These are phyloP conservation scores for Drosophila erecta DNA, from an alignment of 1,140 invertebrate species.

Conservation along the genomic window DNA sequence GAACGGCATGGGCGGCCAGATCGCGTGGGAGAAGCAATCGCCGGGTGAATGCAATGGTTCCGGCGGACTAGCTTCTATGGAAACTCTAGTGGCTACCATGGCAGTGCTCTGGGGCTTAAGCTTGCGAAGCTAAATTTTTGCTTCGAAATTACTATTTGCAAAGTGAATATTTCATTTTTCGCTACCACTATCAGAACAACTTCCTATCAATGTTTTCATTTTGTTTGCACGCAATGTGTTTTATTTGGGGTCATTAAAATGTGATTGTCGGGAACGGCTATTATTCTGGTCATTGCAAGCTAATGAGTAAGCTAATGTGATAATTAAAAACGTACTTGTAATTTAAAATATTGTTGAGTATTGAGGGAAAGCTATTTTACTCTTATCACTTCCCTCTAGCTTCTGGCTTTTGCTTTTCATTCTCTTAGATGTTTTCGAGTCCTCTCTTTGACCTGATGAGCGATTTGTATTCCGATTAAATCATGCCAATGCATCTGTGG, in stretches of 20 bases:
- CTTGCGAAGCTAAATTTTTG: not conserved
- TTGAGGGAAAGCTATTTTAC: not conserved
- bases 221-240: not conserved
- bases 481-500: slow-evolving; percentile 42
- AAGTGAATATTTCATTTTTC: slow-evolving; percentile 7
- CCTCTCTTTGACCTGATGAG: slow-evolving; percentile 47
- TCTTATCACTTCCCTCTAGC: not conserved
- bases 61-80: not conserved
- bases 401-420: not conserved
- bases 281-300: not conserved
- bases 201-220: slow-evolving; percentile 22
- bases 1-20: not conserved
- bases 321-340: not conserved
- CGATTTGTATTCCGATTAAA: slow-evolving; percentile 73
- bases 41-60: slow-evolving; percentile 46
- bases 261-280: not conserved
- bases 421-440: not conserved
- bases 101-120: slow-evolving; percentile 5
- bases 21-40: slow-evolving; percentile 54
- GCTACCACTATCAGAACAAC: slow-evolving; percentile 6
- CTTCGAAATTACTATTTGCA: slow-evolving; percentile 1
- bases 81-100: not conserved
- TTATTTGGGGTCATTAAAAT: slow-evolving; percentile 6
- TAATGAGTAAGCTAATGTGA: not conserved
- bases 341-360: not conserved